phyloP scores from a whole-genome alignment of 2,113 vertebrate species.

The Xyrauchen texanus region DNA sequence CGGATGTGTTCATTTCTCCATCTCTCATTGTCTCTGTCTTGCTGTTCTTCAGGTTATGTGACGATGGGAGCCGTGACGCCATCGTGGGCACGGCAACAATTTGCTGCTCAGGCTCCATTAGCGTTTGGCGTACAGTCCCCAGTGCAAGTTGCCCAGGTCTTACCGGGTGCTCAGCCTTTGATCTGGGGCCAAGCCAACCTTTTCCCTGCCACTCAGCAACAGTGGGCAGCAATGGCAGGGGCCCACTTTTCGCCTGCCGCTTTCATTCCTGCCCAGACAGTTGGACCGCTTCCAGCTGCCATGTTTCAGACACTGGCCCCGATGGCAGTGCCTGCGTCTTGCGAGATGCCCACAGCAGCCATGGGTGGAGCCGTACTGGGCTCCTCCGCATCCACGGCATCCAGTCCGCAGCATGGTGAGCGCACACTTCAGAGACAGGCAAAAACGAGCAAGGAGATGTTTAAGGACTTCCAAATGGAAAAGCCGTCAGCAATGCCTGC shows the following conservation, averaged over 20 bases:
- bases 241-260: conserved; percentile 92
- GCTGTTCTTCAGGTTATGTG: conserved; percentile 86
- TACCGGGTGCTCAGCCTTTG: conserved; percentile 92
- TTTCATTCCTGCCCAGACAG: conserved; percentile 96
- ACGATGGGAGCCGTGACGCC: conserved; percentile 97
- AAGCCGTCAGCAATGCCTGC: conserved; percentile 90
- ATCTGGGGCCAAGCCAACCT: conserved; percentile 95
- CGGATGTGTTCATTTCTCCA: not conserved
- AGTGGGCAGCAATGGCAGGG: conserved; percentile 91
- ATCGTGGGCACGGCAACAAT: conserved; percentile 95
- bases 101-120: conserved; percentile 86
- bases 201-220: conserved; percentile 93
- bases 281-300: conserved; percentile 93
- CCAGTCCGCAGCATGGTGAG: conserved; percentile 87
- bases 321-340: conserved; percentile 78
- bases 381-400: conserved; percentile 78
- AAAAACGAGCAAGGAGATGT: conserved; percentile 93
- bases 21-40: not conserved
- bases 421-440: conserved; percentile 73
- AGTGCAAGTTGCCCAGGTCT: conserved; percentile 85
- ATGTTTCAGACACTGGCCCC: conserved; percentile 93
- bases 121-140: conserved; percentile 82
- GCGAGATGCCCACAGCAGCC: conserved; percentile 80
- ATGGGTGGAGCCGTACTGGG: conserved; percentile 82
- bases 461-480: conserved; percentile 97